These are phyloP conservation scores for Eidolon dupreanum DNA, from an alignment of 2,797 vertebrate genomes.

Conservation along the genomic window DNA sequence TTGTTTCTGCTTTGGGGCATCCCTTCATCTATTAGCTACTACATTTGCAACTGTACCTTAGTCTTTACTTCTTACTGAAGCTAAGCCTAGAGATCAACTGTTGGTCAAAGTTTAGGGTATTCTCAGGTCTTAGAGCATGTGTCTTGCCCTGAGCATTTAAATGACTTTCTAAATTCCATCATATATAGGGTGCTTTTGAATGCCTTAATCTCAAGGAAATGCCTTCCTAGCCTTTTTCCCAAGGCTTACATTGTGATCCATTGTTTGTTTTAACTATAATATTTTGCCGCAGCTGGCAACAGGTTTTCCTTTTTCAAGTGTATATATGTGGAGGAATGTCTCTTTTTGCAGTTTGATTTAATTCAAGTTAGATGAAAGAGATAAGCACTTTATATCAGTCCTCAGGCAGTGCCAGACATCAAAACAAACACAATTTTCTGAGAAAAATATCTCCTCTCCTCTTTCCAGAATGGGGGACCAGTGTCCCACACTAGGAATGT, in stretches of 20 bases:
- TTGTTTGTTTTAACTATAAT: not conserved
- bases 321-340: not conserved
- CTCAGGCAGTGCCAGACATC: not conserved
- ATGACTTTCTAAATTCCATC: not conserved
- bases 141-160: not conserved
- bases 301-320: not conserved
- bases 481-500: not conserved
- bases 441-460: not conserved
- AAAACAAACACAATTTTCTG: not conserved
- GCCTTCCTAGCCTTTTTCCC: not conserved
- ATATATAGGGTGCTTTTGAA: not conserved
- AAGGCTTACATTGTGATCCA: not conserved
- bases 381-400: not conserved
- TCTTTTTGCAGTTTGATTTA: slow-evolving; percentile 4
- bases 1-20: not conserved
- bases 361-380: not conserved
- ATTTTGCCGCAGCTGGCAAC: not conserved
- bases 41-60: not conserved
- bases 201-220: not conserved
- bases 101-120: not conserved
- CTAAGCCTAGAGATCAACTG: not conserved
- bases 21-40: not conserved
- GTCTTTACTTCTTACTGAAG: not conserved
- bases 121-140: not conserved
- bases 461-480: not conserved